phyloP scores from a whole-genome alignment of 2,888 invertebrate genomes.

The Sphaerophoria rueppellii region DNA sequence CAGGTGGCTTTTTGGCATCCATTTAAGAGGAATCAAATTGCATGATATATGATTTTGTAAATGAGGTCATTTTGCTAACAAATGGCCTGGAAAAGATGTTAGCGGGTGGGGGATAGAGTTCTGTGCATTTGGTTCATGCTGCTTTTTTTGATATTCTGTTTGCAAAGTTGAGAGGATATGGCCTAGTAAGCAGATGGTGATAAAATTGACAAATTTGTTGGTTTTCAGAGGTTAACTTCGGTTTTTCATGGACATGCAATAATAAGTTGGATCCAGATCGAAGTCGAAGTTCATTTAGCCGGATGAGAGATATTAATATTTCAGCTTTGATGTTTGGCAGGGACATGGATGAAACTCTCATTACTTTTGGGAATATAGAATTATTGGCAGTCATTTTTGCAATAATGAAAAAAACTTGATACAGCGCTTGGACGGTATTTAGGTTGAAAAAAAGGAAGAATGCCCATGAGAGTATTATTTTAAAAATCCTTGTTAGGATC shows the following conservation, averaged over 20 bases:
- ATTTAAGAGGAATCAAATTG: slow-evolving; percentile 59
- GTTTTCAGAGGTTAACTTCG: neutral
- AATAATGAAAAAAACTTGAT: too few relatives aligned
- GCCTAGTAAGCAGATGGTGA: neutral
- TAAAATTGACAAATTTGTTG: slow-evolving; percentile 15
- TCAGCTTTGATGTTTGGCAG: too few relatives aligned
- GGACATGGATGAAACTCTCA: too few relatives aligned
- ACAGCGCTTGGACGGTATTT: too few relatives aligned
- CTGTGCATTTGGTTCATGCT: neutral
- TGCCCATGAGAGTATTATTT: too few relatives aligned
- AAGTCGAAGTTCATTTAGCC: neutral
- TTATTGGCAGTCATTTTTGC: too few relatives aligned
- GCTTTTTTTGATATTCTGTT: neutral
- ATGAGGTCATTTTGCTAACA: slow-evolving; percentile 67
- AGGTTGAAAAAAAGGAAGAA: too few relatives aligned
- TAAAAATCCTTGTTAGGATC: too few relatives aligned
- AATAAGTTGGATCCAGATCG: neutral
- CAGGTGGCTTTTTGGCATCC: slow-evolving; percentile 70
- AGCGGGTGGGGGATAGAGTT: neutral
- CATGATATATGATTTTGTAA: slow-evolving; percentile 59
- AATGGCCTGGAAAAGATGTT: slow-evolving; percentile 67
- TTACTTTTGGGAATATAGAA: too few relatives aligned
- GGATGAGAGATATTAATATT: neutral
- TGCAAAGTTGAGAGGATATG: neutral
- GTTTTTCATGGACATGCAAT: neutral